Evolutionary conservation across 1,140 invertebrate species (phyloP), one percentile per base, ranked within the genome.

Genomic region (Anagrus nilaparvatae): DNA sequence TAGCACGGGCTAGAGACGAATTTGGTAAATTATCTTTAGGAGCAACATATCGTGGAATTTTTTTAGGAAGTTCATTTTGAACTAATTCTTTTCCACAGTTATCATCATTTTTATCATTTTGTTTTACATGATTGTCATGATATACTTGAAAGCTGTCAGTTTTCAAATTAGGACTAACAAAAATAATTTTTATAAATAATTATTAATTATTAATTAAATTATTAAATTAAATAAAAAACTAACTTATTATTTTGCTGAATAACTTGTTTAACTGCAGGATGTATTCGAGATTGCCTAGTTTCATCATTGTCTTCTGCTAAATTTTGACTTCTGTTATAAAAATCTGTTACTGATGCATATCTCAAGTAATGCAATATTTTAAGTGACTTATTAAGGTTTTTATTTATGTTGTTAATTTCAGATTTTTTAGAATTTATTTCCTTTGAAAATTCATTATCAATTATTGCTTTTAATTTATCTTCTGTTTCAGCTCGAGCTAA

Each of bases 201-300:
- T 8, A 42, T 36, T 29, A 38, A 31, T 27, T 45, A 43, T 18
- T 17, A 13, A 14, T 41, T 37, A 7, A 25, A 17, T 13, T 29
- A 42, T 17, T 9, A 50, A 49, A 28, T 36, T 34, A 34, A 44
- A 49, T 12, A 46, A 32, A 27, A 44, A 20, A 7, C 35, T 42
- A 41, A 21, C 54, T 1, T 60, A 73, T 54, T 42, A 65, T 66
- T 59, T 78, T 68, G 78, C 79, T 2, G n/a, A n/a, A 83, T 61
- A 2, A 82, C 60, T 46, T 78, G 77, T 37, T 79, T 78, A 1
- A 86, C 60, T 0, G 83, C 81, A 1, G 81, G 81, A 66, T 86
- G 84, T 23, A 83, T 70, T n/a, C 75, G 65, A 13, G 68, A 70
- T 54, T 86, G 81, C 14, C 70, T 60, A 0, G 48, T 44, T 16